A percentile compares a stretch with the other conserved stretches of the same genome.
These are phyloP conservation scores for Drosophila biarmipes DNA, from an alignment of 1,140 invertebrate genomes.

Conservation along the genomic window DNA sequence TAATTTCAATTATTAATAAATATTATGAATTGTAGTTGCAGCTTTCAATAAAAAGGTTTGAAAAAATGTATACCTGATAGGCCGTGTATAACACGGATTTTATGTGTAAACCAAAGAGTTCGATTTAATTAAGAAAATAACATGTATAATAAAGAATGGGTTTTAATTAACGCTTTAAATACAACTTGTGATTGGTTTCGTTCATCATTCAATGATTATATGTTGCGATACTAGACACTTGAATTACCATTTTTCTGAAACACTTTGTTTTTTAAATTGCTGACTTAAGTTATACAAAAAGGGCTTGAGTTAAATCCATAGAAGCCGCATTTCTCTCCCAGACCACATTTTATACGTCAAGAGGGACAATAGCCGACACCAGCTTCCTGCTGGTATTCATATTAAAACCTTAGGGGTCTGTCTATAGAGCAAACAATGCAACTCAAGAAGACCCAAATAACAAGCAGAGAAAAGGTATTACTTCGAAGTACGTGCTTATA, in stretches of 20 bases:
- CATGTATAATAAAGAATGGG: neutral
- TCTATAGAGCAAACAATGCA: slow-evolving; percentile 63
- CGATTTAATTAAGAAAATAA: neutral
- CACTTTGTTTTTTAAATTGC: too few species aligned
- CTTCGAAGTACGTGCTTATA: slow-evolving; percentile 10
- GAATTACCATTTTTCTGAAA: too few species aligned
- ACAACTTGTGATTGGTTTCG: too few species aligned
- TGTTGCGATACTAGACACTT: neutral
- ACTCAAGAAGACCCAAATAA: slow-evolving; percentile 1
- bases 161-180: too few species aligned
- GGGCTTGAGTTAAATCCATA: too few species aligned
- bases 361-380: slow-evolving; percentile 18
- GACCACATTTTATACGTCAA: neutral
- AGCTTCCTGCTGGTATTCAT: slow-evolving; percentile 52
- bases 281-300: too few species aligned
- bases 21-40: slow-evolving; percentile 28
- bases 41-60: neutral
- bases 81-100: neutral
- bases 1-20: slow-evolving; percentile 57
- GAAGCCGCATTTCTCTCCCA: too few species aligned
- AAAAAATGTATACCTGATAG: neutral
- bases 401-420: slow-evolving; percentile 51
- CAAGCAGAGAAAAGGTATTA: slow-evolving; percentile 48
- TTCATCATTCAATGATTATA: neutral
- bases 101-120: neutral